Conservation (phyloP, 2,113 vertebrate species). For the Charina bottae region DNA sequence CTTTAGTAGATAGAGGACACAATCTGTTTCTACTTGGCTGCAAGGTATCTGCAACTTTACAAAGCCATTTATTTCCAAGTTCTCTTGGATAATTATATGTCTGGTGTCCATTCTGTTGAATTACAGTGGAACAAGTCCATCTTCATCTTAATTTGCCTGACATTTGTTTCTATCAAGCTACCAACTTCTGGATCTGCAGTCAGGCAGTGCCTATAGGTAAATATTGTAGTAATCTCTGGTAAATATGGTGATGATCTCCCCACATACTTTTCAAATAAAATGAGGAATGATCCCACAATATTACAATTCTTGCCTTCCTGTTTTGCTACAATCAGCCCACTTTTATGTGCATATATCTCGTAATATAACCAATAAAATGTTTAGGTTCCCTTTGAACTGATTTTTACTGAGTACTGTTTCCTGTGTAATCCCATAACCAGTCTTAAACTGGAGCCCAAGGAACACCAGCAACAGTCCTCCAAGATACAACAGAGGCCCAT, state of each 20-base stretch:
- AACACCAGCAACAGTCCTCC: neutral
- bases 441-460: neutral
- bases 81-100: slow-evolving; percentile 67
- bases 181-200: slow-evolving; percentile 76
- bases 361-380: neutral
- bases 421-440: neutral
- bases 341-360: neutral
- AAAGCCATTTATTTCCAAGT: slow-evolving; percentile 77
- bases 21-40: slow-evolving; percentile 81
- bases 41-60: slow-evolving; percentile 77
- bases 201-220: slow-evolving; percentile 82
- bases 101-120: slow-evolving; percentile 79
- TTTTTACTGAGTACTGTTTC: neutral
- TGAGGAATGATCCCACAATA: neutral
- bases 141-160: slow-evolving; percentile 73
- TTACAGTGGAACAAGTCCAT: slow-evolving; percentile 71
- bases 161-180: slow-evolving; percentile 78
- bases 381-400: neutral
- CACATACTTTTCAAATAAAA: slow-evolving; percentile 35
- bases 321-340: neutral
- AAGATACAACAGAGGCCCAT: slow-evolving; percentile 35
- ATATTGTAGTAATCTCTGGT: slow-evolving; percentile 77
- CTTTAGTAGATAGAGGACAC: neutral
- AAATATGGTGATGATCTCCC: slow-evolving; percentile 67
- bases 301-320: slow-evolving; percentile 31